These are phyloP conservation scores for Falco rusticolus DNA, from an alignment of 2,797 vertebrate genomes.

Conservation along the genomic window DNA sequence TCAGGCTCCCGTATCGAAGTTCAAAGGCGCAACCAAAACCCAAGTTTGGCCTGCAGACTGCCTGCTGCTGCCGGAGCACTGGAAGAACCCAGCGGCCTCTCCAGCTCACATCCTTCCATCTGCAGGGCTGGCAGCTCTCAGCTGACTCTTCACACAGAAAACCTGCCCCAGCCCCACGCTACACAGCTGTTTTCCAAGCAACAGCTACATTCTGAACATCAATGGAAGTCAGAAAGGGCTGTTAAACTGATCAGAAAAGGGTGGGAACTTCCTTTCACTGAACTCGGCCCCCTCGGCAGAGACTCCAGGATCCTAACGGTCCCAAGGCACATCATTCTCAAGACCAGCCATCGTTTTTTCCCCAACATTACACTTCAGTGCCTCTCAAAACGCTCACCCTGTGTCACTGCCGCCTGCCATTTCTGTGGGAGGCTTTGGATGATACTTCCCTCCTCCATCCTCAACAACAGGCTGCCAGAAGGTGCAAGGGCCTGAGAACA, in stretches of 20 bases:
- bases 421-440: conserved; percentile 27
- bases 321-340: not conserved
- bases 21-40: not conserved
- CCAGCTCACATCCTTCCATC: not conserved
- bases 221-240: not conserved
- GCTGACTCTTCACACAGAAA: not conserved
- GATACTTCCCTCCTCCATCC: conserved; percentile 20
- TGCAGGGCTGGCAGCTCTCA: not conserved
- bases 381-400: not conserved
- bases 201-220: not conserved
- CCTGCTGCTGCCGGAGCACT: not conserved
- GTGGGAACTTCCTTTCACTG: not conserved
- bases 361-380: not conserved
- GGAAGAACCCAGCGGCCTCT: not conserved
- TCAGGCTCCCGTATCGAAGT: not conserved
- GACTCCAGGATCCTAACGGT: not conserved
- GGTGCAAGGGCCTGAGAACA: conserved; percentile 65
- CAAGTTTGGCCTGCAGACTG: not conserved
- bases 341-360: not conserved
- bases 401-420: not conserved
- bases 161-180: not conserved
- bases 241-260: not conserved
- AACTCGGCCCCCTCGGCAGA: not conserved
- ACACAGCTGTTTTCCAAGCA: not conserved
- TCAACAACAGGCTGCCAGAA: conserved; percentile 34